Evolutionary conservation across 1,140 invertebrate species (phyloP).

Genomic region (Megalopta genalis): DNA sequence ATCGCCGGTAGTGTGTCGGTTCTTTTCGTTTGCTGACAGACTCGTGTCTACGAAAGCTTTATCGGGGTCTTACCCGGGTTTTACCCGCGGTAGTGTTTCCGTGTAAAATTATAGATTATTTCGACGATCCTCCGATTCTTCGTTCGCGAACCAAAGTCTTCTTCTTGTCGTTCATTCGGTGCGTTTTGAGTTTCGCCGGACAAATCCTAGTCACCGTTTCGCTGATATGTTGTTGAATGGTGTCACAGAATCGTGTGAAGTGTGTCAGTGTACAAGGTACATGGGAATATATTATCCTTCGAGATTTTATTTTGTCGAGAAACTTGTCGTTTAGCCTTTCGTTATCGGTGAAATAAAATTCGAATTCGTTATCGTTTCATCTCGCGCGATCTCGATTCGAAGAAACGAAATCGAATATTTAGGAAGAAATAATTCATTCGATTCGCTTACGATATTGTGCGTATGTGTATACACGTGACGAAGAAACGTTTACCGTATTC

Average conservation of each 20-base stretch:
- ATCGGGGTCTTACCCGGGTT: too few relatives aligned
- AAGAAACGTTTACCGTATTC: neutral
- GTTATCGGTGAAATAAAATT: too few relatives aligned
- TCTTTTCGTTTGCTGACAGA: neutral
- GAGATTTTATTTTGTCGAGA: neutral
- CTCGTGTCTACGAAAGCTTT: conserved; percentile 2
- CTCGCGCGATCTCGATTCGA: neutral
- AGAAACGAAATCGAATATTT: neutral
- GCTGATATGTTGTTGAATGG: conserved; percentile 66
- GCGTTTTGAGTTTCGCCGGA: neutral
- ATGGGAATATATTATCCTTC: neutral
- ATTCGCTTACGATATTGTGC: too few relatives aligned
- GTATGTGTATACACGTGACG: too few relatives aligned
- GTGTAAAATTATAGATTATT: neutral
- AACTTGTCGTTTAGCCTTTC: neutral
- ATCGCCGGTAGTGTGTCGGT: neutral
- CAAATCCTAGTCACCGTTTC: too few relatives aligned
- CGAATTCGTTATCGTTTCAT: too few relatives aligned
- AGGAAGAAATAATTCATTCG: too few relatives aligned
- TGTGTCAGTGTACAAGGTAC: conserved; percentile 75
- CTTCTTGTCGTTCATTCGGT: neutral
- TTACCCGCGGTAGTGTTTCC: neutral
- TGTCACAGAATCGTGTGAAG: conserved; percentile 68
- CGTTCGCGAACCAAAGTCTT: too few relatives aligned
- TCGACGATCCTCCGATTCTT: too few relatives aligned